Percentiles rank a stretch among this genome's conserved stretches.
phyloP scores from a whole-genome alignment of 2,113 vertebrate species.

The Pangasianodon gigas region DNA sequence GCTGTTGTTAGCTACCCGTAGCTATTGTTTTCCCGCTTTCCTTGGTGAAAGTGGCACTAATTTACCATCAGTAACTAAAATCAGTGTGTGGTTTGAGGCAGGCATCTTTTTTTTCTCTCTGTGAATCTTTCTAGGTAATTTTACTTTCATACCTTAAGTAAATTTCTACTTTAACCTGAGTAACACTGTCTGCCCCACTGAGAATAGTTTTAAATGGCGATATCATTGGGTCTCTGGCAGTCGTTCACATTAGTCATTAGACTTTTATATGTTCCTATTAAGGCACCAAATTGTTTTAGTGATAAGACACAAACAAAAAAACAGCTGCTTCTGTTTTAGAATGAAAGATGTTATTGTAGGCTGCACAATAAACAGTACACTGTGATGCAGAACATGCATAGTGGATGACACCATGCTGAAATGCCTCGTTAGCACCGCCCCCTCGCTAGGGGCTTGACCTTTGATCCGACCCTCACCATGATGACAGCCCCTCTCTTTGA shows the following conservation, averaged over 20 bases:
- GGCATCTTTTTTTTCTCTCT: not conserved
- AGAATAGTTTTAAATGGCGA: not conserved
- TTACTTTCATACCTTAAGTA: not conserved
- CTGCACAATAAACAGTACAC: constrained; percentile 10
- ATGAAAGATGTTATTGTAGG: not conserved
- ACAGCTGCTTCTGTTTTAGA: not conserved
- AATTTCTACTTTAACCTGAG: not conserved
- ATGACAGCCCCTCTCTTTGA: constrained; percentile 51
- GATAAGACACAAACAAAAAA: not conserved
- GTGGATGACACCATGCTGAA: constrained; percentile 27
- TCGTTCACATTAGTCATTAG: not conserved
- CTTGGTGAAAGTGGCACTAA: not conserved
- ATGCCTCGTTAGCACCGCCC: constrained; percentile 60
- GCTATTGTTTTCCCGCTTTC: not conserved
- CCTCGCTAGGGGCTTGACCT: constrained; percentile 63
- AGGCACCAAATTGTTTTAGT: not conserved
- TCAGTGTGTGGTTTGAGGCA: not conserved
- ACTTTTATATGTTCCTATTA: not conserved
- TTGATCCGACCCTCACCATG: constrained; percentile 64
- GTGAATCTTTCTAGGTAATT: not conserved
- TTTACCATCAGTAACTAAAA: not conserved
- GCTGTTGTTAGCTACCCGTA: not conserved
- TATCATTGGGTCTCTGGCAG: not conserved
- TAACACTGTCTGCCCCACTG: not conserved
- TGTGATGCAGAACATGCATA: constrained; percentile 43